Percentiles rank a stretch among this genome's conserved stretches.
Conservation (phyloP, 2,113 vertebrate species). For the Hemiscyllium ocellatum region DNA sequence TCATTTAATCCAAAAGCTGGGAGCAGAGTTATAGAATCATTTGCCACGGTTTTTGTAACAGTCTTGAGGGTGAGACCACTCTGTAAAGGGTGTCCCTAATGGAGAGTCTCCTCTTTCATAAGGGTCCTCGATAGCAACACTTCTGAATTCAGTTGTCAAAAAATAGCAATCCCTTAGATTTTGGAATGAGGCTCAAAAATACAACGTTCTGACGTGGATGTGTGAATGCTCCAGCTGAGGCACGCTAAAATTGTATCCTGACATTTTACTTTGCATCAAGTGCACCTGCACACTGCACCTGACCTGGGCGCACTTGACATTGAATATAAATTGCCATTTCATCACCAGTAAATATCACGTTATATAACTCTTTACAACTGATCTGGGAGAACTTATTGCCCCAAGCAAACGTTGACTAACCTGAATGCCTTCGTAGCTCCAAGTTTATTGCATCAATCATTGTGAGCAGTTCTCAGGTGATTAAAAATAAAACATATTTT, state of each 20-base stretch:
- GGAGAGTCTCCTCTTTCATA: background rate
- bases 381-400: background rate
- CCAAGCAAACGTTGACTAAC: background rate
- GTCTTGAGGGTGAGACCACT: background rate
- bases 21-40: background rate
- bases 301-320: background rate
- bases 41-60: background rate
- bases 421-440: background rate
- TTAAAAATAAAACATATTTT: background rate
- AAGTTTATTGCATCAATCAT: background rate
- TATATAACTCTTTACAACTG: background rate
- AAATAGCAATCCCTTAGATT: background rate
- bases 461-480: background rate
- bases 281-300: background rate
- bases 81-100: background rate
- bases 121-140: background rate
- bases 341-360: background rate
- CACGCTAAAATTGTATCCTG: background rate
- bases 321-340: background rate
- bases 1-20: background rate
- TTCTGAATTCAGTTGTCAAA: no score
- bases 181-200: background rate
- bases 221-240: background rate
- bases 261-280: background rate
- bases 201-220: background rate